Conservation (phyloP, 2,113 vertebrate genomes). For the Pterophyllum scalare region DNA sequence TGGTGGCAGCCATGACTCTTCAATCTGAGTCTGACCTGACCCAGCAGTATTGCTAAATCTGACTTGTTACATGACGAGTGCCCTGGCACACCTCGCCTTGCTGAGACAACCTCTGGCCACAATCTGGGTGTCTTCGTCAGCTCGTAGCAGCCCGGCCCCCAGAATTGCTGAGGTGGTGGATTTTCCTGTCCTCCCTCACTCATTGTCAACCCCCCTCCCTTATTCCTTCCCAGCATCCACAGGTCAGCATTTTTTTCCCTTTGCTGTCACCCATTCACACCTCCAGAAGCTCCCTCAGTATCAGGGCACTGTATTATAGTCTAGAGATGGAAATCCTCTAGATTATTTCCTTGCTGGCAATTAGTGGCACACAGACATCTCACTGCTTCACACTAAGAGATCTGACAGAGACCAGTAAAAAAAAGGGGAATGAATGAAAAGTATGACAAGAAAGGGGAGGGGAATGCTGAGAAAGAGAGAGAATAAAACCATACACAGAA, state of each 20-base stretch:
- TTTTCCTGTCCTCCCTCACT: conserved; percentile 66
- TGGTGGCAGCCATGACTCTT: conserved; percentile 56
- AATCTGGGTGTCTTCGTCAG: conserved; percentile 76
- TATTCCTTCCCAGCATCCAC: conserved; percentile 54
- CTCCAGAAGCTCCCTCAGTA: conserved; percentile 37
- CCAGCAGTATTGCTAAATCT: conserved; percentile 78
- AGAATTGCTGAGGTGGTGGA: conserved; percentile 77
- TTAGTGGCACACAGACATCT: conserved; percentile 46
- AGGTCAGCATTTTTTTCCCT: conserved; percentile 76
- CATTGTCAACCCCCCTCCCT: conserved; percentile 49
- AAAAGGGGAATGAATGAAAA: conserved; percentile 16
- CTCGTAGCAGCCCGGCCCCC: conserved; percentile 49
- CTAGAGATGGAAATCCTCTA: conserved; percentile 12
- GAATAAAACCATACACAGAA: conserved; percentile 59
- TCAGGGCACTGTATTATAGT: conserved; percentile 12
- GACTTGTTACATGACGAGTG: conserved; percentile 72
- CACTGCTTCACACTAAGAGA: conserved; percentile 19
- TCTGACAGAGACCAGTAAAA: conserved; percentile 8
- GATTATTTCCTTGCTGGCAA: conserved; percentile 53
- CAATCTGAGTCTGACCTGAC: conserved; percentile 74
- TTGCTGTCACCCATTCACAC: conserved; percentile 65
- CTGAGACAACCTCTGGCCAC: conserved; percentile 71
- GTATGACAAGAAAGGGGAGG: conserved; percentile 39
- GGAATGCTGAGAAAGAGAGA: conserved; percentile 40
- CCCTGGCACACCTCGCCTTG: conserved; percentile 63